phyloP scores from a whole-genome alignment of 2,888 invertebrate genomes.

The Odiellus spinosus region DNA sequence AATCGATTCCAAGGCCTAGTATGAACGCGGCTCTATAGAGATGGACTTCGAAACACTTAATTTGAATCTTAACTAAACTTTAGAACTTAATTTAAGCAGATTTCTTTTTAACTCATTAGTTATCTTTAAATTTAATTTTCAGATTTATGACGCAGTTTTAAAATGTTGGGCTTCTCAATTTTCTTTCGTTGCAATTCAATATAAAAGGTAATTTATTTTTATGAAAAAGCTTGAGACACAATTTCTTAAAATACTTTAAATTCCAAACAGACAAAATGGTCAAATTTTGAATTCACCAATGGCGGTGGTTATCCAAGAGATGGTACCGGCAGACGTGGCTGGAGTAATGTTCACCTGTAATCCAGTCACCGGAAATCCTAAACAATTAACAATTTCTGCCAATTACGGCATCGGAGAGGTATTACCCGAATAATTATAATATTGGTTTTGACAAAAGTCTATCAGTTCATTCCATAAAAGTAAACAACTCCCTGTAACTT shows the following conservation, averaged over 20 bases:
- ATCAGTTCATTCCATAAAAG: too few species aligned
- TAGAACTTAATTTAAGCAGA: too few species aligned
- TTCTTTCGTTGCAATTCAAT: constrained; percentile 4
- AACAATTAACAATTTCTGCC: constrained; percentile 51
- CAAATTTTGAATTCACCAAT: constrained; percentile 37
- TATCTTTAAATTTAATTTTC: neutral
- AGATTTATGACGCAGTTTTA: neutral
- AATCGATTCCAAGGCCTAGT: too few species aligned
- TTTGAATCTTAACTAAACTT: too few species aligned
- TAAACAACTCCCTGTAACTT: too few species aligned
- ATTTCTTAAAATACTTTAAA: too few species aligned
- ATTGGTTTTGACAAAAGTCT: too few species aligned
- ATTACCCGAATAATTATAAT: too few species aligned
- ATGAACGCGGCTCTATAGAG: too few species aligned
- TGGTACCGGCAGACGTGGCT: constrained; percentile 46
- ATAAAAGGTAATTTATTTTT: constrained; percentile 10
- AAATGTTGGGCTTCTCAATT: constrained; percentile 7
- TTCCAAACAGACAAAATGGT: constrained; percentile 7
- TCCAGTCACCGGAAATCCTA: constrained; percentile 52
- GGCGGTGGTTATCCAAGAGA: constrained; percentile 62
- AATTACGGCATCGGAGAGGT: constrained; percentile 58
- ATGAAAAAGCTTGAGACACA: too few species aligned
- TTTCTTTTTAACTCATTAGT: too few species aligned
- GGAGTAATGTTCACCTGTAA: constrained; percentile 70
- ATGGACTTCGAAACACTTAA: too few species aligned